phyloP scores from a whole-genome alignment of 2,113 vertebrate genomes.

The Mirza zaza region DNA sequence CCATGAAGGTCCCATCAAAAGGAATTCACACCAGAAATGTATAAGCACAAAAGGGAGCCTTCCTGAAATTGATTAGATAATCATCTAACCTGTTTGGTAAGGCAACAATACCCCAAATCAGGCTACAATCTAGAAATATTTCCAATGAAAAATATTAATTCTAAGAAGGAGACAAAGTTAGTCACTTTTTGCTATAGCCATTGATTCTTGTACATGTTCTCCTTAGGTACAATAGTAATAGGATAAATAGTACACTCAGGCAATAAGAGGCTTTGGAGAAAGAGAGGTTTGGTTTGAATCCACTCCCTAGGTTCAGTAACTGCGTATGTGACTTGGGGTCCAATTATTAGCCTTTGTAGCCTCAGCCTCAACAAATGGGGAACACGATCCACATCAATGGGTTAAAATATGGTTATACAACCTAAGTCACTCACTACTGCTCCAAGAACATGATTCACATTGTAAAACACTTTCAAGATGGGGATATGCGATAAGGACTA shows the following conservation, averaged over 20 bases:
- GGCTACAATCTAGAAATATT: not conserved
- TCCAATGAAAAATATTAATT: not conserved
- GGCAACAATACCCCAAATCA: not conserved
- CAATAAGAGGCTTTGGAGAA: not conserved
- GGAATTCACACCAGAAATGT: not conserved
- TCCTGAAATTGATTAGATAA: not conserved
- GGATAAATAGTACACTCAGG: not conserved
- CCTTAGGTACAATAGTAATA: not conserved
- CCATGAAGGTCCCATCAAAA: conserved; percentile 49
- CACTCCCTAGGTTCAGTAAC: not conserved
- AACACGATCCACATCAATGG: not conserved
- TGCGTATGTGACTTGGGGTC: not conserved
- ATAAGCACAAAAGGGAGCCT: not conserved
- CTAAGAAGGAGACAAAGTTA: not conserved
- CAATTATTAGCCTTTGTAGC: not conserved
- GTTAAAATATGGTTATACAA: not conserved
- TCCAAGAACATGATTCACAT: not conserved
- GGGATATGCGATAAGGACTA: no score
- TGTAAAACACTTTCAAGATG: not conserved
- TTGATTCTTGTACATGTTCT: not conserved
- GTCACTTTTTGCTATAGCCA: not conserved
- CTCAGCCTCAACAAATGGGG: not conserved
- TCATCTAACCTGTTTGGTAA: not conserved
- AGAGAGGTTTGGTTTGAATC: not conserved
- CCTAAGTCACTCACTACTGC: not conserved